Percentiles rank a stretch among this genome's conserved stretches.
phyloP scores from a whole-genome alignment of 2,113 vertebrate species.

The Rostratula benghalensis region DNA sequence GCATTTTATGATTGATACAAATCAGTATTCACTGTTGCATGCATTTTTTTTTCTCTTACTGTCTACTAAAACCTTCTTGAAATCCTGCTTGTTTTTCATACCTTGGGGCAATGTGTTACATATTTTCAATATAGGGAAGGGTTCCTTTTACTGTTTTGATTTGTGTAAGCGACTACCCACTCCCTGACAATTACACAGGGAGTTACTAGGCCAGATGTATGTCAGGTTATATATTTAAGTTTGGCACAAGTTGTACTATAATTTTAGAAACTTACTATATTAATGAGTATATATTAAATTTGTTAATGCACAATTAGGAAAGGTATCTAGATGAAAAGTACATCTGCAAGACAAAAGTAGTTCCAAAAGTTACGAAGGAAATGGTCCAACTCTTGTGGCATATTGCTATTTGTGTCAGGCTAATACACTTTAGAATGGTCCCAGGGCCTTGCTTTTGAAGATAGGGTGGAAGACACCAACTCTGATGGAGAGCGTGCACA shows the following conservation, averaged over 20 bases:
- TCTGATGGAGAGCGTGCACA: not conserved
- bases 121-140: not conserved
- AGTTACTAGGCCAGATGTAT: not conserved
- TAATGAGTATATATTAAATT: not conserved
- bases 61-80: not conserved
- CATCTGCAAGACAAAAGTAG: not conserved
- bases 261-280: not conserved
- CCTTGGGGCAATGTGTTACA: not conserved
- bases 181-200: not conserved
- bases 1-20: not conserved
- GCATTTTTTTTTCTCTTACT: not conserved
- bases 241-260: not conserved
- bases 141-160: not conserved
- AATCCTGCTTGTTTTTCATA: not conserved
- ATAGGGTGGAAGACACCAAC: not conserved
- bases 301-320: not conserved
- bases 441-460: not conserved
- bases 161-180: not conserved
- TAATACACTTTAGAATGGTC: not conserved
- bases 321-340: not conserved
- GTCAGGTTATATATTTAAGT: not conserved
- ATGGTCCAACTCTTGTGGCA: not conserved
- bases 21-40: not conserved
- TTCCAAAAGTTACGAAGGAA: not conserved
- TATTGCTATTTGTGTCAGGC: not conserved